phyloP scores from a whole-genome alignment of 2,888 invertebrate genomes.

The Mamestra brassicae region DNA sequence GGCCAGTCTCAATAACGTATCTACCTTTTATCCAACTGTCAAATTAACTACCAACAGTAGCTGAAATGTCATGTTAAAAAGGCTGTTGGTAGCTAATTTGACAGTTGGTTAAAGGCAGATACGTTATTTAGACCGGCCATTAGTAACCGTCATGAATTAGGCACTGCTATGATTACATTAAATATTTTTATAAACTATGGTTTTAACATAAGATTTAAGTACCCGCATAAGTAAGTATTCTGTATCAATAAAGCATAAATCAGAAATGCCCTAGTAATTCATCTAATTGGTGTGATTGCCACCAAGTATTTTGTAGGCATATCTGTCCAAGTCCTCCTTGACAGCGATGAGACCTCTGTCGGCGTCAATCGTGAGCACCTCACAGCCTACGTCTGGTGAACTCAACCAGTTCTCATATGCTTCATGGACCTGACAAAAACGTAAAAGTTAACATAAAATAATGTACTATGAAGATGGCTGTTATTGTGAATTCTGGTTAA shows the following conservation, averaged over 20 bases:
- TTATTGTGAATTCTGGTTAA: no score
- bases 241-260: not conserved
- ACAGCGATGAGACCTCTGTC: slow-evolving; percentile 79
- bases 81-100: no score
- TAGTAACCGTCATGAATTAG: not conserved
- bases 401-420: slow-evolving; percentile 87
- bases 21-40: no score
- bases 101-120: no score
- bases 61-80: no score
- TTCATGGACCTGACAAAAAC: slow-evolving; percentile 81
- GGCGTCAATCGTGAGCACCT: slow-evolving; percentile 87
- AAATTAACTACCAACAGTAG: no score
- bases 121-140: no score
- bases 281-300: slow-evolving; percentile 86
- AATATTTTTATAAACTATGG: not conserved
- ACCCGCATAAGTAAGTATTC: slow-evolving; percentile 22
- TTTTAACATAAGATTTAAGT: not conserved
- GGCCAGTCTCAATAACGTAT: no score
- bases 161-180: not conserved
- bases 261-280: slow-evolving; percentile 3
- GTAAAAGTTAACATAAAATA: not conserved
- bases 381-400: slow-evolving; percentile 83
- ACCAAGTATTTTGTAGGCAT: slow-evolving; percentile 86
- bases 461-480: no score
- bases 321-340: slow-evolving; percentile 82